These are phyloP conservation scores for Xiphorhynchus elegans DNA, from an alignment of 2,113 vertebrate species.

Conservation along the genomic window DNA sequence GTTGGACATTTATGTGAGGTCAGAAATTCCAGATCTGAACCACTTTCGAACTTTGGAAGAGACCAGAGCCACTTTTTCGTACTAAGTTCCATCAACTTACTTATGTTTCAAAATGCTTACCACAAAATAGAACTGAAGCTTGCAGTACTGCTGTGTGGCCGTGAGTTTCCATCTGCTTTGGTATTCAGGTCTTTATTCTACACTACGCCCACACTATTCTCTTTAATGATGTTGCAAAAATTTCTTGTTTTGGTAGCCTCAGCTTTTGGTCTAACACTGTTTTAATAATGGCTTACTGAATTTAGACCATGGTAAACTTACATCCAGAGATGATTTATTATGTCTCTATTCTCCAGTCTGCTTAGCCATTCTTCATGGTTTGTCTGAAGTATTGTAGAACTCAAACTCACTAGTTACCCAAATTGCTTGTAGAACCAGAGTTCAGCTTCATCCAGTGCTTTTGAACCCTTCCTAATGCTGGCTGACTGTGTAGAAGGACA, in stretches of 20 bases:
- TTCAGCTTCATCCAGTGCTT: background rate
- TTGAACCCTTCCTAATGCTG: background rate
- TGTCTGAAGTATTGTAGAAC: background rate
- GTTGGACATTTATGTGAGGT: background rate
- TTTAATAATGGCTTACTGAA: background rate
- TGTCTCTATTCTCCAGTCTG: background rate
- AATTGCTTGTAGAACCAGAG: background rate
- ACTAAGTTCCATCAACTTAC: background rate
- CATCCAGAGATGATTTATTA: background rate
- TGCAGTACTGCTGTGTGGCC: background rate
- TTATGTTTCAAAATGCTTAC: background rate
- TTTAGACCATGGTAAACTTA: background rate
- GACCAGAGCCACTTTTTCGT: background rate
- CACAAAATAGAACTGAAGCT: background rate
- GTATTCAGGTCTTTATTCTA: background rate
- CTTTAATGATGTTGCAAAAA: background rate
- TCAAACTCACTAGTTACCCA: background rate
- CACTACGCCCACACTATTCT: background rate
- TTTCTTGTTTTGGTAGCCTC: background rate
- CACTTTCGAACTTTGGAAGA: background rate
- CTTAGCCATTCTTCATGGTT: background rate
- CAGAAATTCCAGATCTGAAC: background rate
- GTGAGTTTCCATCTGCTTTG: background rate
- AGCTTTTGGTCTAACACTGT: background rate
- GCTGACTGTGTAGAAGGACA: background rate